phyloP scores from a whole-genome alignment of 2,113 vertebrate genomes.

The Carollia perspicillata region DNA sequence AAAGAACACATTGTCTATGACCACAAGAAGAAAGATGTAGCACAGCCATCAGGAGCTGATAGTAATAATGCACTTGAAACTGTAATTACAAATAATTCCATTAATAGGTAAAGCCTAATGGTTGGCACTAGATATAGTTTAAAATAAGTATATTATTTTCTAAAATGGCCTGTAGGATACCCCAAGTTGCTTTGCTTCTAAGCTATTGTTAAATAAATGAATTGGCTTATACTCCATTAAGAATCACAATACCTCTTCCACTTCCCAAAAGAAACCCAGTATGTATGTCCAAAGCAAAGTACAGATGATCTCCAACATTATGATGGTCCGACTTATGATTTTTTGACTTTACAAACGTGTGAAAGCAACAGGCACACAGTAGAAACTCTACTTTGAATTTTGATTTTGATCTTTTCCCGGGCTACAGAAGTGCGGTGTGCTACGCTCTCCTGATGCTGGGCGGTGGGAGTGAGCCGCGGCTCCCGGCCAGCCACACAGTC shows the following conservation, averaged over 20 bases:
- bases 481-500: neutral
- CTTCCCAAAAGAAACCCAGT: neutral
- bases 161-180: neutral
- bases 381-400: neutral
- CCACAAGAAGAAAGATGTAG: neutral
- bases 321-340: neutral
- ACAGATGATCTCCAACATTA: neutral
- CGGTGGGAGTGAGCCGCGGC: neutral
- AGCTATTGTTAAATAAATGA: neutral
- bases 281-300: neutral
- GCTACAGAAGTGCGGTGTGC: neutral
- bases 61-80: neutral
- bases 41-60: neutral
- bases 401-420: neutral
- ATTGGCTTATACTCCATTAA: neutral
- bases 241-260: neutral
- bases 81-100: neutral
- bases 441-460: neutral
- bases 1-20: neutral
- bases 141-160: conserved; percentile 9
- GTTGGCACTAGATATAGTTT: neutral
- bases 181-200: neutral
- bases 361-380: neutral
- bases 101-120: neutral
- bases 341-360: neutral